Evolutionary conservation across 2,113 vertebrate genomes (phyloP), one percentile per base, ranked within the genome.

Genomic region (Genyomyrus donnyi): DNA sequence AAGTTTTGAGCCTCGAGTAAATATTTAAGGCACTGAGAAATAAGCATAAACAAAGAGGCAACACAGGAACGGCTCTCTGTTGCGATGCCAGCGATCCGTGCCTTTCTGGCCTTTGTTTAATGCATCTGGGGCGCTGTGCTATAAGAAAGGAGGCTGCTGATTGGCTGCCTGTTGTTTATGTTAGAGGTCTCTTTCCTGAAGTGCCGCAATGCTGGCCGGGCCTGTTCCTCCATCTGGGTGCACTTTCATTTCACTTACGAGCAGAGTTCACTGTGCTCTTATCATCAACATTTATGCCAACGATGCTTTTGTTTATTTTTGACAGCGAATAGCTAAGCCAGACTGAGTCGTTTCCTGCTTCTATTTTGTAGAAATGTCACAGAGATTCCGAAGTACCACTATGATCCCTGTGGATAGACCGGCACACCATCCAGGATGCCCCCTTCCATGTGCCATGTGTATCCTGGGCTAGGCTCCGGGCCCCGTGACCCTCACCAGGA

Each of bases 51-150:
- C 91, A 93, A 93, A 92, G 93, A 92, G 92, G 92, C 89, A 89
- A 90, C 91, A 92, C 90, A 90, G 88, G 91, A 92, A 90, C 91
- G 70, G 91, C 90, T 90, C 93, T 96, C 93, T 95, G 93, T 96
- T 94, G 94, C 93, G 8, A 89, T 93, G 94, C 96, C 95, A 95
- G 93, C 92, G 92, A 92, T 85, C 92, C 94, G 94, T 92, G 93
- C 95, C 93, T 95, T 94, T 95, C 92, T 93, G 95, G 94, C 94
- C 94, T 93, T 95, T 96, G 95, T 96, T 96, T 96, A 95, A 94
- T 91, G 93, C 93, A 93, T 93, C 70, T 92, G 93, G 86, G 90
- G 92, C 93, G 94, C 21, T 66, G 87, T 62, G 87, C 85, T 27
- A 93, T 95, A 94, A 95, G 95, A 95, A 95, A 93, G 94, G 89